A percentile compares a stretch with the other conserved stretches of the same genome.
Conservation (phyloP, 2,888 invertebrate genomes). For the Lasioglossum villosulum region DNA sequence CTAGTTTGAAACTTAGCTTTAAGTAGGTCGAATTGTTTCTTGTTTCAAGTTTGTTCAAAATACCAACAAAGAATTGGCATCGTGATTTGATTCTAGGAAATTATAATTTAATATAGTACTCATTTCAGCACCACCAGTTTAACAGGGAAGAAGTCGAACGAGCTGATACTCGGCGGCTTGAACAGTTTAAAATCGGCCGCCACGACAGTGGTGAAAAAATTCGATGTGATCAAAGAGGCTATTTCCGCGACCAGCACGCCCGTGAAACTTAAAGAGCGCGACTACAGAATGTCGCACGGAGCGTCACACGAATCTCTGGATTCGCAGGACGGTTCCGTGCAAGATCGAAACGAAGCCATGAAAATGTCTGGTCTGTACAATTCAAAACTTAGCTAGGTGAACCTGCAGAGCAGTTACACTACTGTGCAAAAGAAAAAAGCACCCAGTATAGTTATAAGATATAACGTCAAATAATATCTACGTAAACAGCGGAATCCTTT, state of each 20-base stretch:
- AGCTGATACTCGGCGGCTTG: slow-evolving; percentile 93
- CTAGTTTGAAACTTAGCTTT: slow-evolving; percentile 93
- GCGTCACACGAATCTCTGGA: slow-evolving; percentile 82
- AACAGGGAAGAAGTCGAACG: slow-evolving; percentile 95
- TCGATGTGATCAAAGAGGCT: slow-evolving; percentile 96
- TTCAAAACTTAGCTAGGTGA: neutral
- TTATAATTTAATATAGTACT: neutral
- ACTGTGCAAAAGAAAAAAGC: too few relatives aligned
- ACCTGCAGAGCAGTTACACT: neutral
- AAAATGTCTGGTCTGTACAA: slow-evolving; percentile 77
- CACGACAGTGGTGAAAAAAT: slow-evolving; percentile 93
- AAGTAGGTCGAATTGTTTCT: slow-evolving; percentile 87
- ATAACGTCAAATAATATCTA: too few relatives aligned
- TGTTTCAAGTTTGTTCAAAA: neutral
- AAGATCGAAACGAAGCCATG: slow-evolving; percentile 81
- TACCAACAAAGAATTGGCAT: neutral
- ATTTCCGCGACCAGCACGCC: slow-evolving; percentile 95
- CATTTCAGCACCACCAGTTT: slow-evolving; percentile 90
- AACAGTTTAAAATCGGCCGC: slow-evolving; percentile 95
- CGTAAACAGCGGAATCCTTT: too few relatives aligned
- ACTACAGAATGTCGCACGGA: slow-evolving; percentile 81
- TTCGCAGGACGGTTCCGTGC: slow-evolving; percentile 83
- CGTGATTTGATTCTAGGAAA: neutral
- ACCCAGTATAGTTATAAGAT: too few relatives aligned
- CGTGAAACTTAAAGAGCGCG: slow-evolving; percentile 87